phyloP scores from a whole-genome alignment of 2,113 vertebrate genomes.

The Dermatemys mawii region DNA sequence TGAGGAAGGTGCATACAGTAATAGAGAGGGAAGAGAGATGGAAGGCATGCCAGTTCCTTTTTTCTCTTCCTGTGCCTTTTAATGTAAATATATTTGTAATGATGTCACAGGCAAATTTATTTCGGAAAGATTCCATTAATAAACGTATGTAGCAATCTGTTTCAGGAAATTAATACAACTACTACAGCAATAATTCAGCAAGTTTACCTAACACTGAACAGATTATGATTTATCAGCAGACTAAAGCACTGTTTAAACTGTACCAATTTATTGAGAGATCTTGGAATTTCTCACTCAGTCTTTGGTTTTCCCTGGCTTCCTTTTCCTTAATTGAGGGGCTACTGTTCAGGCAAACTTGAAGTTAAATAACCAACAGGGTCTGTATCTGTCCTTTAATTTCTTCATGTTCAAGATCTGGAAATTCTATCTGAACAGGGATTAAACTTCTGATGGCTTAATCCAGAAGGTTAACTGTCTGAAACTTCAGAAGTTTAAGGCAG shows the following conservation, averaged over 20 bases:
- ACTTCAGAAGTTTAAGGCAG: not conserved
- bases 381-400: not conserved
- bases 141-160: not conserved
- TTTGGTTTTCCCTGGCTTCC: not conserved
- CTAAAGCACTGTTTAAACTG: not conserved
- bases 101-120: not conserved
- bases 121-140: not conserved
- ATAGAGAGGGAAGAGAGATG: not conserved
- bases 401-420: not conserved
- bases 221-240: not conserved
- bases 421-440: not conserved
- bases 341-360: not conserved
- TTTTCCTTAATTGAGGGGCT: not conserved
- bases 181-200: not conserved
- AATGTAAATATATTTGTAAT: not conserved
- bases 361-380: not conserved
- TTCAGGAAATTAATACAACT: not conserved
- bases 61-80: not conserved
- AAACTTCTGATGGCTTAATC: not conserved
- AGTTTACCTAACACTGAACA: not conserved
- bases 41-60: not conserved
- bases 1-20: not conserved
- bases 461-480: not conserved
- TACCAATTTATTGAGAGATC: not conserved
- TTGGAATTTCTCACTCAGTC: not conserved